Percentiles rank a stretch among this genome's conserved stretches.
phyloP scores from a whole-genome alignment of 2,888 invertebrate genomes.

The Antitype chi region DNA sequence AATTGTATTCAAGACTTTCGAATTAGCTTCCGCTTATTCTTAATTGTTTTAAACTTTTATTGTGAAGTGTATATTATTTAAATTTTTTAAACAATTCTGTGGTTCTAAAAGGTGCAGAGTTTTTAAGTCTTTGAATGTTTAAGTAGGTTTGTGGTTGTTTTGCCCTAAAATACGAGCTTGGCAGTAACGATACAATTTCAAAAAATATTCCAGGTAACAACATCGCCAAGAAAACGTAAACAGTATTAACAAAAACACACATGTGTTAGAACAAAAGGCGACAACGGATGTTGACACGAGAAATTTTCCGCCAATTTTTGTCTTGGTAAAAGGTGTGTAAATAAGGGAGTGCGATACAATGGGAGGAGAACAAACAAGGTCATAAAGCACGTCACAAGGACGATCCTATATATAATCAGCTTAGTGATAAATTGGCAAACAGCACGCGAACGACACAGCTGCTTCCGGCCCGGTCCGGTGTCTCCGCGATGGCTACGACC shows the following conservation, averaged over 20 bases:
- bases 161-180: neutral
- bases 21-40: constrained; percentile 25
- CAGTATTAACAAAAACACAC: constrained; percentile 53
- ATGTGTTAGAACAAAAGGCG: constrained; percentile 48
- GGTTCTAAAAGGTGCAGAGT: constrained; percentile 9
- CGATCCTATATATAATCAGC: constrained; percentile 90
- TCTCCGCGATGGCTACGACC: constrained; percentile 44
- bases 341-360: constrained; percentile 85
- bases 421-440: constrained; percentile 91
- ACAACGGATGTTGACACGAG: constrained; percentile 67
- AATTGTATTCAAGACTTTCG: constrained; percentile 45
- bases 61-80: constrained; percentile 23
- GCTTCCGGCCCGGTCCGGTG: constrained; percentile 78
- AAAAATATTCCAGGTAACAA: constrained; percentile 35
- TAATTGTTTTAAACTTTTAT: constrained; percentile 16
- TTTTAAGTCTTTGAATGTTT: constrained; percentile 39
- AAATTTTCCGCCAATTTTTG: constrained; percentile 67
- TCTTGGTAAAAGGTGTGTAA: constrained; percentile 82
- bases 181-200: constrained; percentile 8
- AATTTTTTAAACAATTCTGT: neutral
- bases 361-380: constrained; percentile 86
- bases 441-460: constrained; percentile 89
- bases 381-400: constrained; percentile 88
- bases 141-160: neutral
- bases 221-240: constrained; percentile 48